These are phyloP conservation scores for Orbicella faveolata DNA, from an alignment of 64 coral and sea anemone species.

Conservation along the genomic window DNA sequence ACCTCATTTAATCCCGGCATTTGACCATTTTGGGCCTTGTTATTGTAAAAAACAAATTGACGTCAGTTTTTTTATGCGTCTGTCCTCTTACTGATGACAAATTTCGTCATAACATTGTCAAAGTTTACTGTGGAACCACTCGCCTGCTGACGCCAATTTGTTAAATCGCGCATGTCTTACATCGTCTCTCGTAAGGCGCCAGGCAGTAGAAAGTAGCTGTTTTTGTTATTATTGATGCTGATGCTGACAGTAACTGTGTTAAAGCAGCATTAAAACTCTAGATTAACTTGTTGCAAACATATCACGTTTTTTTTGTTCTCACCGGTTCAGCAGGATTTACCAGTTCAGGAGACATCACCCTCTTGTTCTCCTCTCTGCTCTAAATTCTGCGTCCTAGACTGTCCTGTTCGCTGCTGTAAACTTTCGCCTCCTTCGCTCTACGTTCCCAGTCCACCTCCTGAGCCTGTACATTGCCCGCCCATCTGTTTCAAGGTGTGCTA, in stretches of 20 bases:
- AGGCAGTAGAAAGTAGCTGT: too few species aligned
- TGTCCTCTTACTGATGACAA: too few species aligned
- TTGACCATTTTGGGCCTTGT: too few species aligned
- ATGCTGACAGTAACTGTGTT: not conserved
- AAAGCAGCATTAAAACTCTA: not conserved
- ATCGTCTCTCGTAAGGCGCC: too few species aligned
- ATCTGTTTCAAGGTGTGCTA: not conserved
- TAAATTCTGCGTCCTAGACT: conserved; percentile 33
- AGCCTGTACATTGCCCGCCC: not conserved
- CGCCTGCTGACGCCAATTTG: too few species aligned
- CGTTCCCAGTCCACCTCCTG: not conserved
- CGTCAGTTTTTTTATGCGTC: too few species aligned
- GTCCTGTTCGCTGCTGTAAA: conserved; percentile 49
- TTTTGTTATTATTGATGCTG: too few species aligned
- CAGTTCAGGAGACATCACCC: not conserved
- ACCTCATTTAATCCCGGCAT: too few species aligned
- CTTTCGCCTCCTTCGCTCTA: not conserved
- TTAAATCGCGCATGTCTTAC: too few species aligned
- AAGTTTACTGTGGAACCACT: too few species aligned
- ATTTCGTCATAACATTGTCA: too few species aligned
- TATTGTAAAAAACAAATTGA: too few species aligned
- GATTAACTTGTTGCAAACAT: not conserved
- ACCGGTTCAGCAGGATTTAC: not conserved
- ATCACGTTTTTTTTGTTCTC: not conserved
- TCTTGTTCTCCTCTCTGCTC: conserved; percentile 36